Conservation (phyloP, 2,888 invertebrate species). For the Habroteleia sp. region DNA sequence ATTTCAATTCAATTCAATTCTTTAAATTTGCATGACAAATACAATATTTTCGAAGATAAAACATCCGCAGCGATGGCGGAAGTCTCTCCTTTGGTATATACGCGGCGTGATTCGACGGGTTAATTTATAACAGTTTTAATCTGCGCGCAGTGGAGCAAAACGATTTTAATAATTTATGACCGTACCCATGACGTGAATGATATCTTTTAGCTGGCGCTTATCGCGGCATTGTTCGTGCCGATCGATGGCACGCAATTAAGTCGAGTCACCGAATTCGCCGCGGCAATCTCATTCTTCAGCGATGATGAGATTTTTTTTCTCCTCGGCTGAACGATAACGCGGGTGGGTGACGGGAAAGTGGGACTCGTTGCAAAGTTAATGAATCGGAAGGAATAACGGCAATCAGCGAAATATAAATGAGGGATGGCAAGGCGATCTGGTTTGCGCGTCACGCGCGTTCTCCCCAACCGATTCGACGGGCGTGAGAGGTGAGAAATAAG, state of each 20-base stretch:
- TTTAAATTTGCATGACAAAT: too few species aligned
- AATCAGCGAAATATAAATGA: constrained; percentile 80
- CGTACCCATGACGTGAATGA: constrained; percentile 19
- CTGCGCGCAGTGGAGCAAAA: constrained; percentile 13
- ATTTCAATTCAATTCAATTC: too few species aligned
- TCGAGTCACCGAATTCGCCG: constrained; percentile 44
- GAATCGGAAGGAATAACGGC: constrained; percentile 78
- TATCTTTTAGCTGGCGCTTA: constrained; percentile 28
- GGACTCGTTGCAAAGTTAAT: constrained; percentile 66
- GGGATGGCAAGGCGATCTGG: constrained; percentile 71
- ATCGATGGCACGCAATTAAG: constrained; percentile 56
- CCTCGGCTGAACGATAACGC: constrained; percentile 25
- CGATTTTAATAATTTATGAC: constrained; percentile 42
- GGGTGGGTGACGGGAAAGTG: constrained; percentile 28
- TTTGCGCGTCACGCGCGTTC: constrained; percentile 77
- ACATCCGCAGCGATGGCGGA: too few species aligned
- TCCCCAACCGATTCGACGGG: constrained; percentile 62
- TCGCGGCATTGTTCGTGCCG: constrained; percentile 42
- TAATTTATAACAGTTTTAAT: constrained; percentile 10
- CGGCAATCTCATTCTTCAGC: constrained; percentile 40
- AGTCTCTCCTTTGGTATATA: too few species aligned
- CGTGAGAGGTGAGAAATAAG: constrained; percentile 72
- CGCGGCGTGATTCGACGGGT: neutral
- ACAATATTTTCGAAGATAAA: too few species aligned
- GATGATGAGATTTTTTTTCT: constrained; percentile 49